A percentile compares a stretch with the other conserved stretches of the same genome.
Evolutionary conservation across 37 sponge, comb jelly and placozoan genomes (phyloP).

Genomic region (Tethya wilhelma): DNA sequence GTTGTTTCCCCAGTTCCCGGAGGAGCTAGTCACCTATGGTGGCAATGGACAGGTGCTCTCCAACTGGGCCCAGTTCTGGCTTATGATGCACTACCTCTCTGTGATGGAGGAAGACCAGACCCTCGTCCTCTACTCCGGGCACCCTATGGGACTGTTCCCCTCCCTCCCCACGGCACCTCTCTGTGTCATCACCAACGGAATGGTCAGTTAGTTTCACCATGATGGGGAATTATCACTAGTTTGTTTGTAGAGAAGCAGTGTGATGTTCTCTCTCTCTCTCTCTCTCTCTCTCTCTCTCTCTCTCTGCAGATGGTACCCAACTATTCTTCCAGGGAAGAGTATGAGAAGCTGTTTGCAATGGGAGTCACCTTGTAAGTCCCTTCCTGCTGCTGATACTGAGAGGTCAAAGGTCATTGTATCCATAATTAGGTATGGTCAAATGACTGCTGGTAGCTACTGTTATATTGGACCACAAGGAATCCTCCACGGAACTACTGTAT

Average conservation of each 20-base stretch:
- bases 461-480: slow-evolving; percentile 99
- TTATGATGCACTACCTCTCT: slow-evolving; percentile 93
- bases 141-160: slow-evolving; percentile 97
- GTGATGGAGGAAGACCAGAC: slow-evolving; percentile 94
- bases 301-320: slow-evolving; percentile 89
- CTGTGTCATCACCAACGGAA: slow-evolving; percentile 95
- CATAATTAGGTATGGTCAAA: slow-evolving; percentile 89
- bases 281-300: not conserved
- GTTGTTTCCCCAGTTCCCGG: slow-evolving; percentile 67
- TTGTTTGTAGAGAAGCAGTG: not conserved
- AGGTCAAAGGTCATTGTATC: too few species aligned
- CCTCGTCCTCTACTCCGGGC: slow-evolving; percentile 96
- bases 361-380: slow-evolving; percentile 91
- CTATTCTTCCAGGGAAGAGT: slow-evolving; percentile 86
- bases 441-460: slow-evolving; percentile 99
- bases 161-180: slow-evolving; percentile 81
- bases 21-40: slow-evolving; percentile 98
- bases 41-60: slow-evolving; percentile 99
- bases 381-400: not conserved
- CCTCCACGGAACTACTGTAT: slow-evolving; percentile 97
- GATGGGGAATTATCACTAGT: too few species aligned
- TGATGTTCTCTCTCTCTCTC: not conserved
- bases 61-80: slow-evolving; percentile 99
- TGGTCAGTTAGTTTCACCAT: too few species aligned
- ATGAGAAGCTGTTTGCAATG: slow-evolving; percentile 95